A percentile compares a stretch with the other conserved stretches of the same genome.
Evolutionary conservation across 2,888 invertebrate species (phyloP).

Genomic region (Pimpla rufipes): DNA sequence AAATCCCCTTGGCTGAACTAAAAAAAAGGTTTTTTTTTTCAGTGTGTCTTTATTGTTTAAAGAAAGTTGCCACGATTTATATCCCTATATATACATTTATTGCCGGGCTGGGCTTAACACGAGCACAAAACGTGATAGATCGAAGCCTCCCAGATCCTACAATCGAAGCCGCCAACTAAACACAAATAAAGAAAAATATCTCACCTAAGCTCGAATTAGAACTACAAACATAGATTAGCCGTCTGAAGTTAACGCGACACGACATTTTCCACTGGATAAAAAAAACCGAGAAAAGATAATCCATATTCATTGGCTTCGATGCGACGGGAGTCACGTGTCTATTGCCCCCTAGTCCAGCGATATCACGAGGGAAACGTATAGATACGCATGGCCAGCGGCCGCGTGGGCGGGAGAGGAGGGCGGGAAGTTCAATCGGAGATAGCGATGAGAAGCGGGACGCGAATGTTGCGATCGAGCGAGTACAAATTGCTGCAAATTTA

Average conservation of each 20-base stretch:
- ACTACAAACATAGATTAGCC: not conserved
- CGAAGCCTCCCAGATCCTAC: not conserved
- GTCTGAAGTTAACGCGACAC: not conserved
- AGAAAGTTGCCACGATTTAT: not conserved
- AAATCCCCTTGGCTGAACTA: not conserved
- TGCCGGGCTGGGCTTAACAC: too few relatives aligned
- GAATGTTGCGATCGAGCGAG: not conserved
- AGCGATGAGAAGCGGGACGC: not conserved
- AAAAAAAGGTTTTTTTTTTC: not conserved
- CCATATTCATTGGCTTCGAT: constrained; percentile 1
- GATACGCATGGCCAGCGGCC: not conserved
- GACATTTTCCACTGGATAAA: not conserved
- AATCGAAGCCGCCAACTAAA: not conserved
- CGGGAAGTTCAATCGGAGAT: not conserved
- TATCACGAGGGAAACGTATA: not conserved
- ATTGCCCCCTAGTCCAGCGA: not conserved
- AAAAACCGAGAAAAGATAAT: not conserved
- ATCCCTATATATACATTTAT: too few relatives aligned
- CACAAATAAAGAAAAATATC: not conserved
- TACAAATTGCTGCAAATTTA: not conserved
- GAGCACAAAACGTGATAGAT: not conserved
- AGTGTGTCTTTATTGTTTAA: not conserved
- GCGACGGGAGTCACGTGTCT: not conserved
- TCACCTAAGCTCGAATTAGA: not conserved
- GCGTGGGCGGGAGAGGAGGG: not conserved